Conservation (phyloP, 92 coral and sea anemone genomes). For the Porites lobata region DNA sequence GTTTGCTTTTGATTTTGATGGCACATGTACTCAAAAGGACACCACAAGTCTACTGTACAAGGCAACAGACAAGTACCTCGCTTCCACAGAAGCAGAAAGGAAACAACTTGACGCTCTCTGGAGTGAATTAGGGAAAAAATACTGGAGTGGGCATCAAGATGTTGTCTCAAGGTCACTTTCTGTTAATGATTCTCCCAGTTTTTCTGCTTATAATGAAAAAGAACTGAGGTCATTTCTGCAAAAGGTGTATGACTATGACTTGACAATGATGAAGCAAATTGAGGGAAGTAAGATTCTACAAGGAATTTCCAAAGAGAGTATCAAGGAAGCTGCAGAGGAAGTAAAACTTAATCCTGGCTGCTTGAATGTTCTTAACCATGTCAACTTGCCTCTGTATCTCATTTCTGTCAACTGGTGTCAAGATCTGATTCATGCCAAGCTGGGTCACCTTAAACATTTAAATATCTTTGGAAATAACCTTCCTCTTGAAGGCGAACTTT, state of each 20-base stretch:
- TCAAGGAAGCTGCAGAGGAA: conserved; percentile 68
- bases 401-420: conserved; percentile 95
- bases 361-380: conserved; percentile 71
- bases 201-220: conserved; percentile 56
- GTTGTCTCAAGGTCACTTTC: conserved; percentile 58
- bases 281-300: conserved; percentile 83
- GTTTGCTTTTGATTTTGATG: conserved; percentile 96
- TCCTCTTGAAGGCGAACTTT: conserved; percentile 69
- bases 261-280: conserved; percentile 67
- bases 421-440: conserved; percentile 82
- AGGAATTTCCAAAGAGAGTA: conserved; percentile 82
- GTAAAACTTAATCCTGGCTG: conserved; percentile 87
- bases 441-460: conserved; percentile 79
- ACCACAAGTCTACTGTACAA: conserved; percentile 87
- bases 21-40: conserved; percentile 90
- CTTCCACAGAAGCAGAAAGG: conserved; percentile 57
- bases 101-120: conserved; percentile 79
- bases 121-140: conserved; percentile 72
- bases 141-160: conserved; percentile 67
- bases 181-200: conserved; percentile 31
- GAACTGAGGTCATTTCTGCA: conserved; percentile 77
- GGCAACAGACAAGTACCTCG: conserved; percentile 83
- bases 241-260: conserved; percentile 72
- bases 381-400: conserved; percentile 82
- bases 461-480: conserved; percentile 81